Percentiles rank a stretch among this genome's conserved stretches.
Evolutionary conservation across 2,797 vertebrate genomes (phyloP).

Genomic region (Heliangelus exortis): DNA sequence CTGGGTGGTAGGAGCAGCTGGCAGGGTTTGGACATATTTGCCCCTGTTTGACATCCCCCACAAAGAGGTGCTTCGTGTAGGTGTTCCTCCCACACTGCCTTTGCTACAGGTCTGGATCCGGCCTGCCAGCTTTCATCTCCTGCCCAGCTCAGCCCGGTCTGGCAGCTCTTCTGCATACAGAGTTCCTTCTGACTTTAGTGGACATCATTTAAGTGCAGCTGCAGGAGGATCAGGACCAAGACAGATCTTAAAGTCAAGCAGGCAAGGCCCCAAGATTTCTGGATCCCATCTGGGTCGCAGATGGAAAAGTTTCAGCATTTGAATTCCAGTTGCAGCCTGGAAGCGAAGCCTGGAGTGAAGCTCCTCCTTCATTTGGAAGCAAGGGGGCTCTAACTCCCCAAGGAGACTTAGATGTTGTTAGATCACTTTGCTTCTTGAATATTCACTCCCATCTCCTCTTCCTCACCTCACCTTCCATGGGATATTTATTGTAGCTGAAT

Average conservation of each 20-base stretch:
- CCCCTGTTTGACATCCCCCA: constrained; percentile 67
- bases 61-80: constrained; percentile 53
- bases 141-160: constrained; percentile 56
- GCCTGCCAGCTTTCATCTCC: constrained; percentile 63
- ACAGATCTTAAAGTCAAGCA: background rate
- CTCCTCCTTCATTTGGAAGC: constrained; percentile 4
- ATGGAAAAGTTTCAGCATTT: constrained; percentile 32
- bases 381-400: background rate
- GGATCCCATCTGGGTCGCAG: constrained; percentile 53
- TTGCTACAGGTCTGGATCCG: constrained; percentile 57
- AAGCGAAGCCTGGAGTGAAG: background rate
- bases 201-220: background rate
- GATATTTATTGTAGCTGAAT: background rate
- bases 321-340: constrained; percentile 7
- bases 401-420: background rate
- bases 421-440: background rate
- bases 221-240: background rate
- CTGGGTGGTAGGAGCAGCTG: constrained; percentile 68
- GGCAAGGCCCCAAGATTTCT: constrained; percentile 24
- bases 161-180: constrained; percentile 48
- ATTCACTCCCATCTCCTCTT: background rate
- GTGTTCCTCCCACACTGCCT: constrained; percentile 61
- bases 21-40: constrained; percentile 66
- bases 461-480: background rate
- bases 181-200: constrained; percentile 47